phyloP scores from a whole-genome alignment of 2,888 invertebrate genomes.

The Athalia circularis region DNA sequence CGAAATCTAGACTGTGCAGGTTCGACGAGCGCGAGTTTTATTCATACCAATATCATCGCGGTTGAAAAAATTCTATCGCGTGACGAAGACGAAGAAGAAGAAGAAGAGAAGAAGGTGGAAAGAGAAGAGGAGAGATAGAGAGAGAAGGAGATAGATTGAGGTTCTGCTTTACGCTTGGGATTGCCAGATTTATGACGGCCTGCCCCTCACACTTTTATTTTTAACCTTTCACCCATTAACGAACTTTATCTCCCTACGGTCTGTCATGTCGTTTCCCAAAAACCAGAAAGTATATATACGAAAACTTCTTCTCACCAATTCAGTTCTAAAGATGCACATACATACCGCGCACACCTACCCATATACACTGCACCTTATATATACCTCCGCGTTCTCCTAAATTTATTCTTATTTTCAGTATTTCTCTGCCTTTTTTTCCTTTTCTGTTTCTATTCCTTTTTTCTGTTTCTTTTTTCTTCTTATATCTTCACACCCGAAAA shows the following conservation, averaged over 20 bases:
- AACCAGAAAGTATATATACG: constrained; percentile 43
- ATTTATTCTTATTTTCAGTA: background rate
- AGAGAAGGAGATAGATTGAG: constrained; percentile 47
- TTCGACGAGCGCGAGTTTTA: too few relatives aligned
- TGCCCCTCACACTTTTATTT: constrained; percentile 65
- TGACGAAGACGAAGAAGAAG: background rate
- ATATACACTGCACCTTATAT: background rate
- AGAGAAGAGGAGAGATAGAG: background rate
- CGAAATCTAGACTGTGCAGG: too few relatives aligned
- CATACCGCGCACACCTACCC: too few relatives aligned
- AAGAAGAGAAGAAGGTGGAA: background rate
- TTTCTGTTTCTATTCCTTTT: background rate
- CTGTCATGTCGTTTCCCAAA: constrained; percentile 44
- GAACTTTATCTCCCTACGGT: constrained; percentile 67
- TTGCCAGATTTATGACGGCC: constrained; percentile 72
- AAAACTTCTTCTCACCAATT: constrained; percentile 35
- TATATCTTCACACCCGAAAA: background rate
- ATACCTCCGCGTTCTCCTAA: constrained; percentile 38
- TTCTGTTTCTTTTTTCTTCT: background rate
- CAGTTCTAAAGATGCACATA: constrained; percentile 8
- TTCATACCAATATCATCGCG: too few relatives aligned
- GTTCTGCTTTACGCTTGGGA: constrained; percentile 62
- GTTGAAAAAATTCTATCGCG: too few relatives aligned
- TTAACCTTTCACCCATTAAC: constrained; percentile 73
- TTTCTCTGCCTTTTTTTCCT: background rate